These are phyloP conservation scores for Acridotheres tristis DNA, from an alignment of 2,797 vertebrate species.

Conservation along the genomic window DNA sequence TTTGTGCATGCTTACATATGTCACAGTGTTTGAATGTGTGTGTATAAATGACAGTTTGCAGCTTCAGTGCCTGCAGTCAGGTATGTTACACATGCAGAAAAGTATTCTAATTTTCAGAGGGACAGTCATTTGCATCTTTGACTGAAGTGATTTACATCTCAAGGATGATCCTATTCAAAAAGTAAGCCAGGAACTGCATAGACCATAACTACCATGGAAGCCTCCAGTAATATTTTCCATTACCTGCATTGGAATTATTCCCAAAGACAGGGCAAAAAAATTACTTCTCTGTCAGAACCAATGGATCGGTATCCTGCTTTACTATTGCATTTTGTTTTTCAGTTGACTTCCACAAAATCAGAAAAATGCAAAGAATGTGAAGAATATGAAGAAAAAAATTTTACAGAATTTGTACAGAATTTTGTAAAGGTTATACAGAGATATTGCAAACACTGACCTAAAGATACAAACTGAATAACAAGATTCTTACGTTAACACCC, in stretches of 20 bases:
- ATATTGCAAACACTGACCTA: conserved; percentile 30
- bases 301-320: not conserved
- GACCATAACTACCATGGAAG: not conserved
- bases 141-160: not conserved
- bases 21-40: not conserved
- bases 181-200: not conserved
- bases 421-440: conserved; percentile 68
- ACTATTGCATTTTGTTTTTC: conserved; percentile 51
- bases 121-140: not conserved
- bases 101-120: not conserved
- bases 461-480: not conserved
- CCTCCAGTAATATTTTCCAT: not conserved
- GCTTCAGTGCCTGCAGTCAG: not conserved
- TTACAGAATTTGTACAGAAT: conserved; percentile 75
- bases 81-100: not conserved
- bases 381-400: conserved; percentile 74
- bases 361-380: conserved; percentile 85
- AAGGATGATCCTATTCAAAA: not conserved
- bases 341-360: conserved; percentile 61
- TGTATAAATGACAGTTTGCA: not conserved
- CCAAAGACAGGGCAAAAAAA: not conserved
- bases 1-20: not conserved
- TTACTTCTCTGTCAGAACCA: not conserved
- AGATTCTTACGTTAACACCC: not conserved
- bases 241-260: not conserved